Evolutionary conservation across 1,140 invertebrate genomes (phyloP), one percentile per base, ranked within the genome.

Genomic region (Microplitis demolitor): DNA sequence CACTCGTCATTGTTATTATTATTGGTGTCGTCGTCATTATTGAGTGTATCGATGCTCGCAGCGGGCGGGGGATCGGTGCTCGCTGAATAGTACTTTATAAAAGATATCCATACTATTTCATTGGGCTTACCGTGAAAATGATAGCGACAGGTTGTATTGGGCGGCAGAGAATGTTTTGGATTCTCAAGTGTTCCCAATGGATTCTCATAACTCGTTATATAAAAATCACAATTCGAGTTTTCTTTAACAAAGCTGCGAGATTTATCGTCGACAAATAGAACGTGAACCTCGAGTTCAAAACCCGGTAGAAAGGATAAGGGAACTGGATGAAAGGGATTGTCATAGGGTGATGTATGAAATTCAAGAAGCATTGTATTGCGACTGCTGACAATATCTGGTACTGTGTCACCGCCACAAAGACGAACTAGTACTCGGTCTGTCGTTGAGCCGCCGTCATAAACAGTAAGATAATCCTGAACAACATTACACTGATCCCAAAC

Each of bases 41-140:
- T 45, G 39, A 45, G 39, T 37, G 89, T 87, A 74, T 93, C 92
- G 74, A 91, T 91, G 9, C 89, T 90, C 0, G 90, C 88, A 0
- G 90, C 87, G 4, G 39, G 39, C 39, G 88, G 85, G 4, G 88
- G 86, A 76, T 93, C 92, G 0, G 89, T 89, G 31, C 88, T 90
- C 4, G 91, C 90, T 2, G 92, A 91, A 82, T 94, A 92, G 78
- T 94, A 95, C 82, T 94, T 94, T 79, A 94, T 90, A 78, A 96
- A 95, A 2, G 93, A 93, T 71, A 95, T 89, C 94, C 94, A 96
- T 14, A 96, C 92, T 61, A 93, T 91, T 84, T 95, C 93, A 71
- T 92, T 91, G 13, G 89, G 85, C 56, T 91, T 91, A 13, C 93
- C 93, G 83, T 91, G 88, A 72, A 91, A 90, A 67, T 88, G 86